Base-by-base conservation (phyloP, 2,797 vertebrate genomes). In the Hozukius guyotensis region DNA sequence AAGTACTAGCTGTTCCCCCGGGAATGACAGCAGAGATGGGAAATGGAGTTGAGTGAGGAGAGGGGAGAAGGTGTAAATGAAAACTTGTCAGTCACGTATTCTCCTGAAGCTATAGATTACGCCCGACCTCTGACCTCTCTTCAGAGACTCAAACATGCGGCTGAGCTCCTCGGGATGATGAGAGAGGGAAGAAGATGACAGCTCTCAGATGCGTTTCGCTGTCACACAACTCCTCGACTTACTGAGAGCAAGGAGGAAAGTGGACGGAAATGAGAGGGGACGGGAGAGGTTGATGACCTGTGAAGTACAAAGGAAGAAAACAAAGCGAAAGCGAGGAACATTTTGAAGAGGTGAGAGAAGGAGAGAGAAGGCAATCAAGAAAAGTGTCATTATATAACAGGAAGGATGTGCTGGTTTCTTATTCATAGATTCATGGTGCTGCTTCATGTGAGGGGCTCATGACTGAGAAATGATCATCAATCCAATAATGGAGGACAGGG, bases 11-110 rank as follows among this genome's bases (percentile, higher is more conserved):
- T 0, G 14, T 74, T 80, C 74, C 74, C 38, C 61, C 0, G 16
- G 87, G 83, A 81, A 27, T 36, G 72, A 81, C 74, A 34, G 72
- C 60, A 27, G 42, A 83, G 81, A 84, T 67, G 86, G 80, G 77
- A 87, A 89, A 84, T 77, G 38, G 63, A 78, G 72, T 29, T 7
- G 63, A 87, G 72, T 18, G 72, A 80, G 53, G 52, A 64, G 32
- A 80, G 38, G 24, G 31, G 25, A 75, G 32, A 77, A 89, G 88
- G 89, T 89, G 90, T 78, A 87, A 92, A 93, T 92, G 82, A 85
- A 90, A 90, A 75, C 29, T 62, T 76, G 84, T 84, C 83, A 83
- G 82, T 61, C 46, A 12, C 55, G 14, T 80, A 60, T 46, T 62
- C 77, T 76, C 61, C 67, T 49, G 68, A 67, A 80, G 77, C 77